A percentile compares a stretch with the other conserved stretches of the same genome.
Conservation (phyloP, 2,888 invertebrate genomes). For the Cheiracanthium punctorium region DNA sequence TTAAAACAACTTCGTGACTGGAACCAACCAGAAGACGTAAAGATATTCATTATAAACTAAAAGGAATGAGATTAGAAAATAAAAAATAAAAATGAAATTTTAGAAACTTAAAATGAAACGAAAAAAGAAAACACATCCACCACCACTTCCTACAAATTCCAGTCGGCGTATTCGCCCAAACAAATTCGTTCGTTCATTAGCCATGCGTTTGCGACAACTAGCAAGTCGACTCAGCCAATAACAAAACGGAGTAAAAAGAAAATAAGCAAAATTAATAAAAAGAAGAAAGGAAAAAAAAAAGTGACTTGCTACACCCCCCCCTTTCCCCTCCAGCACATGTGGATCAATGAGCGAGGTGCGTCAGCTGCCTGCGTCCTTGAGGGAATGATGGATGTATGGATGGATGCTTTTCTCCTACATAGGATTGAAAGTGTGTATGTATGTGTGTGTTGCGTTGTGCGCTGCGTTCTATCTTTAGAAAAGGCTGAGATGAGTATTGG, state of each 20-base stretch:
- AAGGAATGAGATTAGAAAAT: too few relatives aligned
- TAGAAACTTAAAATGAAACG: not conserved
- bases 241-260: conserved; percentile 22
- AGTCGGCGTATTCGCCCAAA: conserved; percentile 31
- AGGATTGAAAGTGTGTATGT: conserved; percentile 23
- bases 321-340: not conserved
- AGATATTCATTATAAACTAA: conserved; percentile 18
- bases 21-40: not conserved
- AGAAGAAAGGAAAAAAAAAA: not conserved
- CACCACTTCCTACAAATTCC: conserved; percentile 14
- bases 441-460: conserved; percentile 2
- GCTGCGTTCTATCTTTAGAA: conserved; percentile 62
- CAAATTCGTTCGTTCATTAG: conserved; percentile 59
- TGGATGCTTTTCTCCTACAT: conserved; percentile 5
- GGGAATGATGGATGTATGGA: conserved; percentile 39
- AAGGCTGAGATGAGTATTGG: conserved; percentile 25
- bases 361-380: conserved; percentile 63
- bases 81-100: not conserved
- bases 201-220: conserved; percentile 46
- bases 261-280: conserved; percentile 7
- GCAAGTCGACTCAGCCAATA: conserved; percentile 29
- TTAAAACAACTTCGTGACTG: conserved; percentile 5
- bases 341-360: conserved; percentile 59
- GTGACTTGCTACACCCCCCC: not conserved
- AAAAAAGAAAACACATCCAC: not conserved